Conservation (phyloP, 2,797 vertebrate species). For the Clarias pachynema region DNA sequence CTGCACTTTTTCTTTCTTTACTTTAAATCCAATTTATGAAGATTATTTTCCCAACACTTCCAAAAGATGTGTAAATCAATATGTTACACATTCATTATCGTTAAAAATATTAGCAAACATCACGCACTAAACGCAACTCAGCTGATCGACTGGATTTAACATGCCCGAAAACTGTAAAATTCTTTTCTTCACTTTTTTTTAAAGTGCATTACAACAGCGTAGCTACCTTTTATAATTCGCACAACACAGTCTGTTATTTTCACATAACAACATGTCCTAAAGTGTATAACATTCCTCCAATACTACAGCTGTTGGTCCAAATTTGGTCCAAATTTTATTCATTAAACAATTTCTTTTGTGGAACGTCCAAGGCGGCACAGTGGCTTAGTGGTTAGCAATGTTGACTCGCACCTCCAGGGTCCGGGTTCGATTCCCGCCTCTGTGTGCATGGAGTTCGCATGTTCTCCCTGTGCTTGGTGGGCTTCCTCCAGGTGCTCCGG, state of each 20-base stretch:
- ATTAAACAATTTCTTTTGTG: neutral
- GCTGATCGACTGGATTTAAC: neutral
- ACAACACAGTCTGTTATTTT: neutral
- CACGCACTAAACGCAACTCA: neutral
- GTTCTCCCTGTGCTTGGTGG: too few relatives aligned
- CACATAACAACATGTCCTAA: neutral
- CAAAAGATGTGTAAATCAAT: neutral
- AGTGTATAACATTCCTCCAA: neutral
- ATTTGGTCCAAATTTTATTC: neutral
- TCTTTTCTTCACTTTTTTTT: neutral
- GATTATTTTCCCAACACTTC: neutral
- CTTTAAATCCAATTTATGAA: neutral
- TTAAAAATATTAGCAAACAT: neutral
- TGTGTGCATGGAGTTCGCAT: too few relatives aligned
- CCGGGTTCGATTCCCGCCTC: too few relatives aligned
- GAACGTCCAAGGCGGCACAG: neutral
- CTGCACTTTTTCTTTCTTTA: neutral
- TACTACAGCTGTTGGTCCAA: neutral
- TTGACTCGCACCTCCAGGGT: too few relatives aligned
- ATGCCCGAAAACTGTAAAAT: neutral
- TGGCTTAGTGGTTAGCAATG: too few relatives aligned
- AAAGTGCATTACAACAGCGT: too few relatives aligned
- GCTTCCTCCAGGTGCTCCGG: too few relatives aligned
- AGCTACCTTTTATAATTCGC: neutral
- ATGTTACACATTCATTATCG: neutral